Conservation (phyloP, 2,888 invertebrate species). For the Drosophila maculinotata region DNA sequence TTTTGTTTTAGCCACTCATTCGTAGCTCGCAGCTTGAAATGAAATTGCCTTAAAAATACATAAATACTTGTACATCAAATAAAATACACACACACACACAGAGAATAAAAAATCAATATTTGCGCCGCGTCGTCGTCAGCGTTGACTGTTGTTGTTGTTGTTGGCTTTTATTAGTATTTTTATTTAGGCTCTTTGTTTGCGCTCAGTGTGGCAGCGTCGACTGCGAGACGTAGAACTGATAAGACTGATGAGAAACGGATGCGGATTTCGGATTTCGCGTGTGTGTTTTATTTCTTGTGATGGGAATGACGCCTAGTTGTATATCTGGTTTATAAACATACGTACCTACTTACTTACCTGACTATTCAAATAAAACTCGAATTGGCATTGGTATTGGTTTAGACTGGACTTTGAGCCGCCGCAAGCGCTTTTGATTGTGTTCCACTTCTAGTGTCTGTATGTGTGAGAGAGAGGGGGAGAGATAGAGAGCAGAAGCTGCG, state of each 20-base stretch:
- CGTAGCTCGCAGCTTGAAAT: constrained; percentile 43
- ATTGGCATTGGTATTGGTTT: constrained; percentile 3
- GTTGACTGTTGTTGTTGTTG: constrained; percentile 19
- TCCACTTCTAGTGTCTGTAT: constrained; percentile 12
- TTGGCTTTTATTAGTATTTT: constrained; percentile 46
- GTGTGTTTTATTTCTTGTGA: background rate
- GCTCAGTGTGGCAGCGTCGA: too few relatives aligned
- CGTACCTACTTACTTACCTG: background rate
- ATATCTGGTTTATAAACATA: constrained; percentile 13
- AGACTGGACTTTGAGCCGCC: constrained; percentile 23
- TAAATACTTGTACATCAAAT: constrained; percentile 43
- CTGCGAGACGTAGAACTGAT: constrained; percentile 32
- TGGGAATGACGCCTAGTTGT: constrained; percentile 36
- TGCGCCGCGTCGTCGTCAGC: constrained; percentile 62
- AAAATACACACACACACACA: constrained; percentile 34
- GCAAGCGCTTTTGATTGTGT: constrained; percentile 27
- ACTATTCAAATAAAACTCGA: constrained; percentile 18
- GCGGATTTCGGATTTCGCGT: too few relatives aligned
- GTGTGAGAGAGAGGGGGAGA: background rate
- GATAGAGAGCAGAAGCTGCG: constrained; percentile 26
- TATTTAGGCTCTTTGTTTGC: constrained; percentile 35
- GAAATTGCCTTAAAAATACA: constrained; percentile 64
- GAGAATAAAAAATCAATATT: constrained; percentile 72
- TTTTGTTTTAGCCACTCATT: constrained; percentile 63
- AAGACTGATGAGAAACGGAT: constrained; percentile 58